Evolutionary conservation across 2,888 invertebrate species (phyloP), one percentile per base, ranked within the genome.

Genomic region (Lepetodrilus schrolli): DNA sequence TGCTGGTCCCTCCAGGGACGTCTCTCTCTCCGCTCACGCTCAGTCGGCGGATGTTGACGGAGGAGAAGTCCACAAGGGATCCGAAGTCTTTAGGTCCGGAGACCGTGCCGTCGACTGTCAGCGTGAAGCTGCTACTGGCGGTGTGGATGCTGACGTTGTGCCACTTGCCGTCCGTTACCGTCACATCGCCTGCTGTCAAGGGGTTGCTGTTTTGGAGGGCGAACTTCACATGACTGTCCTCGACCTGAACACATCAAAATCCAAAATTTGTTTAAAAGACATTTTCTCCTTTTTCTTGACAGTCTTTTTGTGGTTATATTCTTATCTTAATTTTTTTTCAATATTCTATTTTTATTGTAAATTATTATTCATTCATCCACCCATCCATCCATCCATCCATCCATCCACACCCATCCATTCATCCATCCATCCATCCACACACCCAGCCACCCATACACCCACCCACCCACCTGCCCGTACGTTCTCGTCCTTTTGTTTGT

Each of bases 61-160:
- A 97, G 38, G 97, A 92, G 88, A 97, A 97, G 88, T 97, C 96
- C 88, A 97, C 97, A 0, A 96, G 95, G 4, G 49, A 47, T 21
- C 48, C 72, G 38, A 79, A 79, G 58, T 77, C 73, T 68, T 77
- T 78, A 4, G 70, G 21, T 17, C 8, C 21, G 81, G 97, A 92
- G 10, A 97, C 91, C 51, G 96, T 91, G 1, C 96, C 96, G 85
- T 95, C 94, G 50, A 93, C 92, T 87, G 94, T 93, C 36, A 94
- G 93, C 17, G 58, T 73, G 13, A 79, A 74, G 10, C 73, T 74
- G 71, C 68, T 69, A 70, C 84, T 84, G 34, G 78, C 78, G 1
- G 84, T 75, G 34, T 79, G 75, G 30, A 98, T 90, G 0, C 95
- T 95, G 3, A 97, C 92, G 87, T 95, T 96, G 89, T 97, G 97